These are phyloP conservation scores for Habrosyne pyritoides DNA, from an alignment of 2,888 invertebrate species.

Conservation along the genomic window DNA sequence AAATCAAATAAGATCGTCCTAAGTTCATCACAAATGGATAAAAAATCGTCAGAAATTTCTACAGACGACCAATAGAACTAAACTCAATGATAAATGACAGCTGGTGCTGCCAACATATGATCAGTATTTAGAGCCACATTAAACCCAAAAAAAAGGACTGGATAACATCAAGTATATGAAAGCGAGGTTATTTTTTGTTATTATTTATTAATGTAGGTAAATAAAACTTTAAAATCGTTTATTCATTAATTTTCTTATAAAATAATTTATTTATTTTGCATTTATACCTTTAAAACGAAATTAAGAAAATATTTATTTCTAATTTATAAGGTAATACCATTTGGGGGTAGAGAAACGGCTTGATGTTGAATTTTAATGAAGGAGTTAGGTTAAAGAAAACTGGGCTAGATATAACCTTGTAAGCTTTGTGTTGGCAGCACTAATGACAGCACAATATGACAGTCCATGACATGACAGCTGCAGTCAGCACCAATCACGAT, in stretches of 20 bases:
- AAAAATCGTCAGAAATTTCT: slow-evolving; percentile 55
- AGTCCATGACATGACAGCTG: slow-evolving; percentile 4
- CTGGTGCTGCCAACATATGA: slow-evolving; percentile 9
- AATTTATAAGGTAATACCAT: no score
- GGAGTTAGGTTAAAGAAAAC: not conserved
- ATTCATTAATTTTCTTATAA: no score
- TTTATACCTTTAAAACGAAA: no score
- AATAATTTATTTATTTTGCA: no score
- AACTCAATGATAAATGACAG: slow-evolving; percentile 30
- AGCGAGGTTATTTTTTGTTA: no score
- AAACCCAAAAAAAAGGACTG: no score
- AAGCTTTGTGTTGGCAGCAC: slow-evolving; percentile 8
- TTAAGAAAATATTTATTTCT: no score
- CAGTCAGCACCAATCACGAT: slow-evolving; percentile 2
- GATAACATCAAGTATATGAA: no score
- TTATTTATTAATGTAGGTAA: no score
- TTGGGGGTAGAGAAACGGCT: no score
- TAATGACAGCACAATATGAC: slow-evolving; percentile 8
- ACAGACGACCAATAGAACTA: slow-evolving; percentile 60
- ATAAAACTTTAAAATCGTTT: no score
- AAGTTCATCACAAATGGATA: slow-evolving; percentile 56
- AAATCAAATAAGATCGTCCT: slow-evolving; percentile 46
- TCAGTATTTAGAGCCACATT: slow-evolving; percentile 22
- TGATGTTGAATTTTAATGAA: not conserved
- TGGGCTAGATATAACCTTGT: not conserved